These are phyloP conservation scores for Leptinotarsa tumamoca DNA, from an alignment of 2,888 invertebrate genomes.

Conservation along the genomic window DNA sequence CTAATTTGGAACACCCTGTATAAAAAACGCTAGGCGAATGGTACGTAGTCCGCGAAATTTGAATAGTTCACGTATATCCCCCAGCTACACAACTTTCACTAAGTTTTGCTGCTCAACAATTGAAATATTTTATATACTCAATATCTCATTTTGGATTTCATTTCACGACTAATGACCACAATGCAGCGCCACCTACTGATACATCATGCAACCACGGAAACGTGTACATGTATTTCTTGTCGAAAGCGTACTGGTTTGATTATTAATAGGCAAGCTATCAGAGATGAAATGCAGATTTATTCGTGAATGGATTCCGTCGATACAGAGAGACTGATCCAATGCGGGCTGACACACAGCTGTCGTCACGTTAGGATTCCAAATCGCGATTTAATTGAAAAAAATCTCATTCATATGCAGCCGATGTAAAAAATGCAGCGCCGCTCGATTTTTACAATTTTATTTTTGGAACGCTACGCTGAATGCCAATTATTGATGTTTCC, in stretches of 20 bases:
- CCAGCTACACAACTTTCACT: too few species aligned
- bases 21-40: too few species aligned
- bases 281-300: constrained; percentile 57
- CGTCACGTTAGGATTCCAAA: constrained; percentile 61
- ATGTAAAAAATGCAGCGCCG: constrained; percentile 65
- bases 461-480: constrained; percentile 60
- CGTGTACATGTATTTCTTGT: constrained; percentile 13
- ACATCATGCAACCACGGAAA: constrained; percentile 6
- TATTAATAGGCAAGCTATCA: constrained; percentile 48
- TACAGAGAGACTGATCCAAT: constrained; percentile 38
- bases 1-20: too few species aligned
- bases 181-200: constrained; percentile 1
- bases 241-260: constrained; percentile 42
- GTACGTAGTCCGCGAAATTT: too few species aligned
- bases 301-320: constrained; percentile 42
- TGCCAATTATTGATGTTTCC: constrained; percentile 61
- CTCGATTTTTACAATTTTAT: constrained; percentile 63
- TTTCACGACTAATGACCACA: neutral
- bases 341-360: constrained; percentile 55
- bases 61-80: too few species aligned
- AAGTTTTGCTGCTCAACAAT: too few species aligned
- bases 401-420: constrained; percentile 68
- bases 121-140: too few species aligned
- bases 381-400: constrained; percentile 68
- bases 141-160: neutral